phyloP scores from a whole-genome alignment of 2,113 vertebrate species.

The Rhinogobius similis region DNA sequence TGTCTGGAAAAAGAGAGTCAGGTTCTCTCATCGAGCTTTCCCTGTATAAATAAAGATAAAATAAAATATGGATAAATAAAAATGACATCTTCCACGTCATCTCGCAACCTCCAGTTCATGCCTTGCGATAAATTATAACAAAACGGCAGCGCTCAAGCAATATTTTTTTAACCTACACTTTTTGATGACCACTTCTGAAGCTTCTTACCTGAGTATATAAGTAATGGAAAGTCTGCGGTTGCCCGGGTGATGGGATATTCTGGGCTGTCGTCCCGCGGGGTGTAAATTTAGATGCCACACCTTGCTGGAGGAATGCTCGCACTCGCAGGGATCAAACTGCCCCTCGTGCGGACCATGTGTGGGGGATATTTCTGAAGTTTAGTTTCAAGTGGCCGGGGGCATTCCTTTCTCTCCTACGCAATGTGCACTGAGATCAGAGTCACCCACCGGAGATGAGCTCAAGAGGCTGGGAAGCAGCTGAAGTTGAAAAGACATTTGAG shows the following conservation, averaged over 20 bases:
- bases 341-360: neutral
- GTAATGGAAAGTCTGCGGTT: conserved; percentile 46
- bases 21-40: too few relatives aligned
- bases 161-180: too few relatives aligned
- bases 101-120: too few relatives aligned
- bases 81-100: too few relatives aligned
- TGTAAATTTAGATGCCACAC: conserved; percentile 64
- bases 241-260: conserved; percentile 49
- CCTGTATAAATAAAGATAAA: too few relatives aligned
- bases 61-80: too few relatives aligned
- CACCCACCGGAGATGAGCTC: neutral
- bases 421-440: neutral
- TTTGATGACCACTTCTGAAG: too few relatives aligned
- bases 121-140: too few relatives aligned
- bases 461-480: neutral
- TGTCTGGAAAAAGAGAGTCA: too few relatives aligned
- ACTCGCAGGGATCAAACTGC: neutral
- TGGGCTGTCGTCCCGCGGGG: conserved; percentile 47
- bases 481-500: neutral
- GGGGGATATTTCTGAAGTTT: conserved; percentile 5
- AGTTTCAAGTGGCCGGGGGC: conserved; percentile 2
- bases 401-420: neutral
- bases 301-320: conserved; percentile 23
- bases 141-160: too few relatives aligned
- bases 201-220: neutral